Evolutionary conservation across 2,797 vertebrate species (phyloP).

Genomic region (Megalops cyprinoides): DNA sequence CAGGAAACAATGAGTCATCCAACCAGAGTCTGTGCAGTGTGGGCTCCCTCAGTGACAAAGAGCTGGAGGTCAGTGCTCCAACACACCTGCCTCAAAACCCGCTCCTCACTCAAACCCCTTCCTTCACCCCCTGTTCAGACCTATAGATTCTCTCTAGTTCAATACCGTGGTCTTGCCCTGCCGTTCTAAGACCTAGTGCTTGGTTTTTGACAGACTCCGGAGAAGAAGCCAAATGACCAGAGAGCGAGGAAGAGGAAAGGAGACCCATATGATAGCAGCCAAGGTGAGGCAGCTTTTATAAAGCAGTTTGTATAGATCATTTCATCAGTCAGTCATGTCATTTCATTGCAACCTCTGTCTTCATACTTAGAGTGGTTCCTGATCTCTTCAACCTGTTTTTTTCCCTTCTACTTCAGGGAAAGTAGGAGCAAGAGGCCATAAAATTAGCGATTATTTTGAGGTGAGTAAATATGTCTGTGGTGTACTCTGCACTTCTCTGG

Average conservation of each 20-base stretch:
- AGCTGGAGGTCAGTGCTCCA: conserved; percentile 83
- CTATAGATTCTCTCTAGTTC: not conserved
- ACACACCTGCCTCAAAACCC: not conserved
- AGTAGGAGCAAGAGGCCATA: conserved; percentile 93
- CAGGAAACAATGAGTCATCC: conserved; percentile 92
- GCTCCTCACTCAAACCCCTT: not conserved
- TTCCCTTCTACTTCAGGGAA: conserved; percentile 81
- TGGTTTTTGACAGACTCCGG: conserved; percentile 75
- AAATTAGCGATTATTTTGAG: conserved; percentile 99
- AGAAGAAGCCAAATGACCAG: conserved; percentile 87
- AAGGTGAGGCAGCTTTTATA: conserved; percentile 64
- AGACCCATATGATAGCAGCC: conserved; percentile 79
- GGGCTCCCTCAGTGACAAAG: conserved; percentile 93
- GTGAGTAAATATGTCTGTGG: conserved; percentile 70
- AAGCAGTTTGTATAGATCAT: too few species aligned
- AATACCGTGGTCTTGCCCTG: not conserved
- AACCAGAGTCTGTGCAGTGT: conserved; percentile 94
- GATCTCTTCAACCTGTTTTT: not conserved
- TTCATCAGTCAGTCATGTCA: too few species aligned
- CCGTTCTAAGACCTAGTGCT: not conserved
- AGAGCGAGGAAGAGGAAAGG: conserved; percentile 85
- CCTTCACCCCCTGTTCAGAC: not conserved
- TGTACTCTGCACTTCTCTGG: not conserved
- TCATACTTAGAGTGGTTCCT: too few species aligned
- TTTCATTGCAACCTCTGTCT: too few species aligned